These are phyloP conservation scores for Pagrus major DNA, from an alignment of 2,113 vertebrate genomes.

Conservation along the genomic window DNA sequence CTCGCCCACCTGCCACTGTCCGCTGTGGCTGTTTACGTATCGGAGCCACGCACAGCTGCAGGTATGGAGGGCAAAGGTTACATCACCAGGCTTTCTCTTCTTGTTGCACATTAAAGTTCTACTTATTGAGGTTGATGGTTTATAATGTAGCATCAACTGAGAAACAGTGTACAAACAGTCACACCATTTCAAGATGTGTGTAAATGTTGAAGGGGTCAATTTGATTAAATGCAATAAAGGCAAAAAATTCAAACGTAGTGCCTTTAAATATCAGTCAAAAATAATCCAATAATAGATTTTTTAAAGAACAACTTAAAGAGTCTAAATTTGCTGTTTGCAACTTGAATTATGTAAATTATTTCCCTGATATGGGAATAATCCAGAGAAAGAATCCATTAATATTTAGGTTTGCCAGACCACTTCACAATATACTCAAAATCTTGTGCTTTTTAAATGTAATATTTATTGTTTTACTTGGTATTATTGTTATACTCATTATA, in stretches of 20 bases:
- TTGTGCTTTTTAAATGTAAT: not conserved
- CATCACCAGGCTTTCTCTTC: not conserved
- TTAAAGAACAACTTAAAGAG: not conserved
- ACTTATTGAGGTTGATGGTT: not conserved
- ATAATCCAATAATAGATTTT: not conserved
- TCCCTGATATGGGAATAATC: not conserved
- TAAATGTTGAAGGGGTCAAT: not conserved
- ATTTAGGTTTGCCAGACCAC: not conserved
- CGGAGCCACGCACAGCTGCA: slow-evolving; percentile 62
- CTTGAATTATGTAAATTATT: not conserved
- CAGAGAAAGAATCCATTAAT: not conserved
- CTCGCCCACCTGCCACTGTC: slow-evolving; percentile 77
- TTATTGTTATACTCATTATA: not conserved
- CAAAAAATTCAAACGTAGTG: not conserved
- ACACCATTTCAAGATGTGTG: not conserved
- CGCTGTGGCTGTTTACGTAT: slow-evolving; percentile 80
- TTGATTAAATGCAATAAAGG: not conserved
- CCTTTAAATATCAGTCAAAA: not conserved
- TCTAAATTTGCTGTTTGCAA: not conserved
- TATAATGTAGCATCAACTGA: not conserved
- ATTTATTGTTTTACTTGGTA: not conserved
- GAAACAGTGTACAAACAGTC: not conserved
- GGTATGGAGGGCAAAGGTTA: slow-evolving; percentile 54
- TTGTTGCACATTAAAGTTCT: not conserved
- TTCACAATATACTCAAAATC: not conserved